These are phyloP conservation scores for Seriola dumerili DNA, from an alignment of 2,113 vertebrate species.

Conservation along the genomic window DNA sequence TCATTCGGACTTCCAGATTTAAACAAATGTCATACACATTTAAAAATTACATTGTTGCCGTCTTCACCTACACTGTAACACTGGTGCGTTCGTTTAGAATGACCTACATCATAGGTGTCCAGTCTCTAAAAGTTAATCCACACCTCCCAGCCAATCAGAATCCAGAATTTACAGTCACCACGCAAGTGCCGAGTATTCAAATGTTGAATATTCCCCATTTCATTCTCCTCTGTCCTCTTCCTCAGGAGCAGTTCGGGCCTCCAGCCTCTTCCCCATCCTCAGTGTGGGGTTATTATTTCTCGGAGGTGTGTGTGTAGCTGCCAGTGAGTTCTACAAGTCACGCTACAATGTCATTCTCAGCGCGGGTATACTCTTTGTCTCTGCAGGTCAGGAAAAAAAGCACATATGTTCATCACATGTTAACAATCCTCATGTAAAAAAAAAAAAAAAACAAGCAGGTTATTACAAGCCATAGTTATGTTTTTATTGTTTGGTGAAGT, in stretches of 20 bases:
- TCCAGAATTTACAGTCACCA: no score
- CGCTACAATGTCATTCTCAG: conserved; percentile 91
- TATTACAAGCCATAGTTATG: no score
- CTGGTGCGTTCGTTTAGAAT: not conserved
- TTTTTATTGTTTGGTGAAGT: no score
- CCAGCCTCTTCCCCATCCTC: conserved; percentile 86
- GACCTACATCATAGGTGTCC: not conserved
- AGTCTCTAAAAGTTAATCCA: not conserved
- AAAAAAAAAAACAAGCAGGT: no score
- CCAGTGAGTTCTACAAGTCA: conserved; percentile 98
- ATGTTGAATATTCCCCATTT: not conserved
- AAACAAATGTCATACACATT: no score
- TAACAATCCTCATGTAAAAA: not conserved
- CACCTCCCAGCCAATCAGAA: not conserved
- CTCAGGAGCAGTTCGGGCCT: conserved; percentile 85
- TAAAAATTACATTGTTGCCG: not conserved
- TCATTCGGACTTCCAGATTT: no score
- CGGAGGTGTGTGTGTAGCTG: conserved; percentile 85
- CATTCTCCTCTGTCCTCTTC: conserved; percentile 50
- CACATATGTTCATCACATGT: not conserved
- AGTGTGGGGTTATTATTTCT: conserved; percentile 87
- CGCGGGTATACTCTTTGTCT: conserved; percentile 86
- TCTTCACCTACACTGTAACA: not conserved
- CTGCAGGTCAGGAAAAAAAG: conserved; percentile 79
- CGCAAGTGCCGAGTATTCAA: no score